Evolutionary conservation across 2,797 vertebrate species (phyloP).

Genomic region (Melanotaenia boesemani): DNA sequence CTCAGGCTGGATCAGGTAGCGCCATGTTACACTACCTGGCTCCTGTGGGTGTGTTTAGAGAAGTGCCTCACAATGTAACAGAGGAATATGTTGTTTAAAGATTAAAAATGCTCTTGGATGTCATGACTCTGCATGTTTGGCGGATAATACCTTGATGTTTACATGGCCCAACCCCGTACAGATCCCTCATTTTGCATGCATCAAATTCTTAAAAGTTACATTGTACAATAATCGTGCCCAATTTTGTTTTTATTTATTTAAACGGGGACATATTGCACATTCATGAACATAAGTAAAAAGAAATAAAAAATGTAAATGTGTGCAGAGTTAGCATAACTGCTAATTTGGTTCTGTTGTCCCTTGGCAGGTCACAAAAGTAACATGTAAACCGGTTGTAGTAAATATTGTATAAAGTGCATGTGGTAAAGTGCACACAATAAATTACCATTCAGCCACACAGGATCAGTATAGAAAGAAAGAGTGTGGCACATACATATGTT

Average conservation of each 20-base stretch:
- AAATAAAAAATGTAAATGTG: background rate
- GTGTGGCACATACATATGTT: background rate
- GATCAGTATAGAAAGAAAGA: background rate
- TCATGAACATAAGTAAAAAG: background rate
- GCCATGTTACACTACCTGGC: slow-evolving; percentile 52
- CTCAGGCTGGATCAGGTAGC: slow-evolving; percentile 67
- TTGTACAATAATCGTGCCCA: background rate
- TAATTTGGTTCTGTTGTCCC: background rate
- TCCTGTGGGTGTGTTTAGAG: slow-evolving; percentile 60
- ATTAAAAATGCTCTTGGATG: slow-evolving; percentile 27
- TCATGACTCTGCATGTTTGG: slow-evolving; percentile 12
- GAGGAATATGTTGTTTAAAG: slow-evolving; percentile 32
- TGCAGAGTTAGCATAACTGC: background rate
- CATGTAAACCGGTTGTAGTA: too few species aligned
- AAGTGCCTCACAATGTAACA: slow-evolving; percentile 37
- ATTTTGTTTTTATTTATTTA: background rate
- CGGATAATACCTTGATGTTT: slow-evolving; percentile 19
- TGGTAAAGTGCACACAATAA: background rate
- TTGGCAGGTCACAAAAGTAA: background rate
- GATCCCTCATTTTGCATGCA: slow-evolving; percentile 5
- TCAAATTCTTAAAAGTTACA: background rate
- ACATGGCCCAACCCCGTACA: background rate
- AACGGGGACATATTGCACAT: background rate
- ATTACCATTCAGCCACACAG: too few species aligned
- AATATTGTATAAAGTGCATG: too few species aligned